These are phyloP conservation scores for Cetonia aurata DNA, from an alignment of 2,888 invertebrate species.

Conservation along the genomic window DNA sequence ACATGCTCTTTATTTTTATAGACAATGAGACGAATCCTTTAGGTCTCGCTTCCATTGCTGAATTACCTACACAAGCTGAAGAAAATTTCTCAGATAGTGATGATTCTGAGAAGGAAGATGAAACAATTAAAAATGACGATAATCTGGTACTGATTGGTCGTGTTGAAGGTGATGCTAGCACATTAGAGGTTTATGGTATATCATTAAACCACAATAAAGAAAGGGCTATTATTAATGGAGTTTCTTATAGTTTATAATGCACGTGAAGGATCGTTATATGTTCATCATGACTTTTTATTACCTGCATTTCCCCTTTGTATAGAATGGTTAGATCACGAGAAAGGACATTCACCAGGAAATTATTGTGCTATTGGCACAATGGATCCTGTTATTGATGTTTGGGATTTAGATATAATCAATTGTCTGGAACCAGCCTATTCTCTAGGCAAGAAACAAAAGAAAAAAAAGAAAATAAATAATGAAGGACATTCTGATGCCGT, in stretches of 20 bases:
- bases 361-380: conserved; percentile 94
- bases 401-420: conserved; percentile 96
- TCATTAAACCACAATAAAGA: conserved; percentile 37
- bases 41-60: conserved; percentile 72
- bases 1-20: conserved; percentile 50
- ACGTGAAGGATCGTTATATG: conserved; percentile 88
- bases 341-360: conserved; percentile 81
- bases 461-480: conserved; percentile 72
- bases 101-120: conserved; percentile 90
- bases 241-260: conserved; percentile 86
- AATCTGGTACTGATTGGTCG: conserved; percentile 91
- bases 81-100: conserved; percentile 68
- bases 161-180: conserved; percentile 87
- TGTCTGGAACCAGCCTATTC: conserved; percentile 89
- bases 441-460: conserved; percentile 80
- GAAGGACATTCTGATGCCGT: conserved; percentile 91
- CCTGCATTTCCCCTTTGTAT: conserved; percentile 92
- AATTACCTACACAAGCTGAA: conserved; percentile 67
- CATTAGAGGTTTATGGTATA: conserved; percentile 88
- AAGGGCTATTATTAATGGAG: too few relatives aligned
- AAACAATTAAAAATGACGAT: conserved; percentile 87
- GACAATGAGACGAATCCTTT: conserved; percentile 64
- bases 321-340: conserved; percentile 93
- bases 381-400: conserved; percentile 94
- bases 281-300: conserved; percentile 93